A percentile compares a stretch with the other conserved stretches of the same genome.
Conservation (phyloP, 2,888 invertebrate genomes). For the Caradrina kadenii region DNA sequence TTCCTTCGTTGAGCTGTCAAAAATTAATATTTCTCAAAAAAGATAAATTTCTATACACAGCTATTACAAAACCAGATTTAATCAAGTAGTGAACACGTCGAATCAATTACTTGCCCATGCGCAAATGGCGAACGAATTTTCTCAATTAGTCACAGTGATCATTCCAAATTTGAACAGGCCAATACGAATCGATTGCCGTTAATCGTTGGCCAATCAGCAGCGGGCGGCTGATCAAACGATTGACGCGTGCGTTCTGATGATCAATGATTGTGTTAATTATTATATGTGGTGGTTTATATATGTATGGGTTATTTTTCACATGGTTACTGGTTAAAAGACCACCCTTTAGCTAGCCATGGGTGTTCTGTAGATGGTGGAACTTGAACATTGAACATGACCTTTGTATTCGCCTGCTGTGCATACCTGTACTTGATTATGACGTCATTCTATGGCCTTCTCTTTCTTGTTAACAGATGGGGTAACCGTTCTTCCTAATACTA, state of each 20-base stretch:
- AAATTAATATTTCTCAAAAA: no score
- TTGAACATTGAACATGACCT: conserved; percentile 13
- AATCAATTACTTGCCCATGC: conserved; percentile 46
- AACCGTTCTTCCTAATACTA: no score
- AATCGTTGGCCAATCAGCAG: conserved; percentile 52
- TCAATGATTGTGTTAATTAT: conserved; percentile 58
- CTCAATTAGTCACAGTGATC: conserved; percentile 64
- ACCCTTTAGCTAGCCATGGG: conserved; percentile 51
- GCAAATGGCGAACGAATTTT: conserved; percentile 46
- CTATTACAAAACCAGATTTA: conserved; percentile 27
- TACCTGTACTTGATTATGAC: conserved; percentile 7
- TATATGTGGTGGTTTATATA: conserved; percentile 34
- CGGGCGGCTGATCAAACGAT: conserved; percentile 59
- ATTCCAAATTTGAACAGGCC: conserved; percentile 69
- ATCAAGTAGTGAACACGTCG: conserved; percentile 47
- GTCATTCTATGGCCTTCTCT: conserved; percentile 2
- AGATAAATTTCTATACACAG: no score
- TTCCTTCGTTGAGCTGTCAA: no score
- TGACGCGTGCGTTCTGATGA: conserved; percentile 58
- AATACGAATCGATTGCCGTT: conserved; percentile 62
- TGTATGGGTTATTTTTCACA: conserved; percentile 28
- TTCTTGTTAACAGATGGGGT: neutral
- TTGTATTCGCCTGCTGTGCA: conserved; percentile 20
- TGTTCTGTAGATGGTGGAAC: conserved; percentile 33
- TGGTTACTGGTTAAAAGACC: conserved; percentile 50